Evolutionary conservation across 2,797 vertebrate genomes (phyloP).

Genomic region (Cuculus canorus): DNA sequence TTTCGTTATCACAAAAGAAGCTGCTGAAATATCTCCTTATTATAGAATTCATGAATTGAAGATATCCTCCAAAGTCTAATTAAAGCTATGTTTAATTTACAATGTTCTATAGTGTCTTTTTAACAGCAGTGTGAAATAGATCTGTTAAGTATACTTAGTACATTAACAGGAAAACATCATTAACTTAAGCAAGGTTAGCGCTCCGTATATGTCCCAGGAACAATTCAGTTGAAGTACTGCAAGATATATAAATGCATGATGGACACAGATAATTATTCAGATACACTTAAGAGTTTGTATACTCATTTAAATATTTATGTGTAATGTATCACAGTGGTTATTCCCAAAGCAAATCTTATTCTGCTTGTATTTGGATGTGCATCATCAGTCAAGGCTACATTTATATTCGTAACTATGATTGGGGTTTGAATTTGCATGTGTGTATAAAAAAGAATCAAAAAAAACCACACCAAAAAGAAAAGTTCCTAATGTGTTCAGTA

Average conservation of each 20-base stretch:
- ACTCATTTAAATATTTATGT: background rate
- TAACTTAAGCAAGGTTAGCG: conserved; percentile 13
- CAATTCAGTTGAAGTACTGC: background rate
- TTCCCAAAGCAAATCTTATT: background rate
- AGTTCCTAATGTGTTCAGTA: background rate
- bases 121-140: background rate
- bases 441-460: background rate
- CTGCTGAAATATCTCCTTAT: conserved; percentile 32
- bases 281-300: background rate
- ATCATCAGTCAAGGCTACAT: background rate
- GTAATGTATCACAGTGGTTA: background rate
- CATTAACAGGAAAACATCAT: background rate
- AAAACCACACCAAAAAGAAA: background rate
- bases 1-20: conserved; percentile 40
- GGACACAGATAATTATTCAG: background rate
- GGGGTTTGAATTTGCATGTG: background rate
- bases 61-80: conserved; percentile 54
- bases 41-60: conserved; percentile 33
- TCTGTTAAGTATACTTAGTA: background rate
- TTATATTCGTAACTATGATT: background rate
- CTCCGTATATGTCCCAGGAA: background rate
- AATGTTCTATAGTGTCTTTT: background rate
- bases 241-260: background rate
- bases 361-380: background rate
- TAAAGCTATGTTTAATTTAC: conserved; percentile 61